Evolutionary conservation across 2,797 vertebrate genomes (phyloP), one percentile per base, ranked within the genome.

Genomic region (Taenioides sp.): DNA sequence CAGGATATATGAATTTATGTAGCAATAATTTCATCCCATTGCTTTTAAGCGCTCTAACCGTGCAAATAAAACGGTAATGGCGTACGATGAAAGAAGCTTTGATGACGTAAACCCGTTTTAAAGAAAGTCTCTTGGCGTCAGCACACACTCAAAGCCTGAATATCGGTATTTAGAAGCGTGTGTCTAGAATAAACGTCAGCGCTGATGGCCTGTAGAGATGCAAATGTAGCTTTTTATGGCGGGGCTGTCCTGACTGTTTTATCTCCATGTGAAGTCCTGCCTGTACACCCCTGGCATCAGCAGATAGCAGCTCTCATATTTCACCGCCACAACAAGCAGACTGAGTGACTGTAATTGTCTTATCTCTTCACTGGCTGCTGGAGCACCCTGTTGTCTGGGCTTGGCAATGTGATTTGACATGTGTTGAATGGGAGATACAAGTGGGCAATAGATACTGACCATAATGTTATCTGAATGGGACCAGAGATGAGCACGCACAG

Each of bases 391-490:
- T 65, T 49, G 64, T 65, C 14, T 65, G 43, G 64, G 49, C 7
- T 50, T 65, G 64, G 64, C 66, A 57, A 9, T 12, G 20, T 4
- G 49, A 20, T 47, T 54, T 69, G 27, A 58, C 55, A 12, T 16
- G 16, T 3, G 50, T 57, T 12, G 54, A 57, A 58, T 27, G 11
- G n/a, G 2, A 23, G 69, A 61, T 18, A 58, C 50, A 49, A 22
- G 18, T n/a, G 59, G 17, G 27, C 59, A 16, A 25, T 10, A 55
- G 43, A 61, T 52, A 40, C 25, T n/a, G 40, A 43, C 14, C 2
- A 25, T 28, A 40, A 27, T 58, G 68, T 71, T 65, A 71, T 71
- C 72, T 74, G 58, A 74, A 67, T n/a, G 66, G 40, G 31, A 74
- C 57, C 68, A 74, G 71, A 22, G 40, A 47, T 23, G 28, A 22